Evolutionary conservation across 2,888 invertebrate genomes (phyloP).

Genomic region (Zonitis immaculata): DNA sequence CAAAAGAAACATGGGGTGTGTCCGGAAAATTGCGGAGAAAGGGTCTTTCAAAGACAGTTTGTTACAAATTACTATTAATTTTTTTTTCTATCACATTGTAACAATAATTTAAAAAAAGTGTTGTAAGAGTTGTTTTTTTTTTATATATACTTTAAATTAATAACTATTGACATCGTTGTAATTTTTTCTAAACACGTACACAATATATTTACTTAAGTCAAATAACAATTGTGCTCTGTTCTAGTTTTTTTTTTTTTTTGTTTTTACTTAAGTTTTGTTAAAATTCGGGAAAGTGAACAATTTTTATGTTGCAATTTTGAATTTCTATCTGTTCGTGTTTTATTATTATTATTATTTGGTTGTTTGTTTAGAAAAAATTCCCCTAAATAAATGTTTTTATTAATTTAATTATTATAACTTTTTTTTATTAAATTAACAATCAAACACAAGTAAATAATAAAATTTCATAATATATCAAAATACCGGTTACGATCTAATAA

Average conservation of each 20-base stretch:
- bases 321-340: background rate
- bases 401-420: background rate
- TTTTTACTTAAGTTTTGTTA: constrained; percentile 9
- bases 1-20: constrained; percentile 4
- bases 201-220: background rate
- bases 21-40: constrained; percentile 9
- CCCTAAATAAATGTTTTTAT: too few relatives aligned
- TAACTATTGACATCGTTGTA: constrained; percentile 7
- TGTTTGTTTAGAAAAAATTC: too few relatives aligned
- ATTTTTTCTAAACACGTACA: constrained; percentile 15
- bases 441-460: background rate
- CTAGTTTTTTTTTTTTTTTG: constrained; percentile 3
- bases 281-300: constrained; percentile 18
- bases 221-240: constrained; percentile 15
- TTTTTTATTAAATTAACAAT: background rate
- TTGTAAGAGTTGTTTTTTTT: background rate
- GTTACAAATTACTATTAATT: background rate
- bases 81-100: too few relatives aligned
- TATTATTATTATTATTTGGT: background rate
- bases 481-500: constrained; percentile 1
- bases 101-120: background rate
- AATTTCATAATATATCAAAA: background rate
- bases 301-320: background rate
- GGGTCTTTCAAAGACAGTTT: background rate
- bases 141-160: background rate